A percentile compares a stretch with the other conserved stretches of the same genome.
These are phyloP conservation scores for Hemibagrus wyckioides DNA, from an alignment of 2,113 vertebrate genomes.

Conservation along the genomic window DNA sequence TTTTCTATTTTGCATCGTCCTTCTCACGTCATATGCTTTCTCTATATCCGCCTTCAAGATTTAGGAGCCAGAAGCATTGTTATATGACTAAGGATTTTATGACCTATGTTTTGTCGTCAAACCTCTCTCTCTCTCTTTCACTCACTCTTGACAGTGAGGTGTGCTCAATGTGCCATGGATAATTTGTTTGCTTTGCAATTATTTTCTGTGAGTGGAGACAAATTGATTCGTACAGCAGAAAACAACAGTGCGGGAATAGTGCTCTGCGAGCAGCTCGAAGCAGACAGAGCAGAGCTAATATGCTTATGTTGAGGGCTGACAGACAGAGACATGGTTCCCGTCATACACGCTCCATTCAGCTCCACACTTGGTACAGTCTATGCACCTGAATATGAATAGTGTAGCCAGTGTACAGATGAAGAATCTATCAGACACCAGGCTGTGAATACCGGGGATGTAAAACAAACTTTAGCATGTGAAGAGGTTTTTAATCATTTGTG, in stretches of 20 bases:
- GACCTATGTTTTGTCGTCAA: slow-evolving; percentile 35
- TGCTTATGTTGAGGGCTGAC: slow-evolving; percentile 49
- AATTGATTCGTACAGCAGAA: slow-evolving; percentile 86
- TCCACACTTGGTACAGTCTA: neutral
- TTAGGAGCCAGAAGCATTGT: neutral
- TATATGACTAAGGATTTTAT: slow-evolving; percentile 52
- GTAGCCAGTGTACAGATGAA: neutral
- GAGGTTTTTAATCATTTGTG: neutral
- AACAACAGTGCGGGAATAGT: slow-evolving; percentile 52
- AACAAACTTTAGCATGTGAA: neutral
- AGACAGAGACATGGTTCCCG: slow-evolving; percentile 43
- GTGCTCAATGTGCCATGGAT: slow-evolving; percentile 83
- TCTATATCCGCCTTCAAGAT: slow-evolving; percentile 20
- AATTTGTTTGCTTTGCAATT: slow-evolving; percentile 99
- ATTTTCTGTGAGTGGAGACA: slow-evolving; percentile 95
- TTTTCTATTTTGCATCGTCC: slow-evolving; percentile 1
- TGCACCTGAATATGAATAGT: slow-evolving; percentile 15
- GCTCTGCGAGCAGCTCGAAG: slow-evolving; percentile 41
- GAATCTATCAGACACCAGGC: slow-evolving; percentile 19
- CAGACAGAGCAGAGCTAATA: slow-evolving; percentile 53
- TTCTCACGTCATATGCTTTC: neutral
- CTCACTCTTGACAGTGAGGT: slow-evolving; percentile 70
- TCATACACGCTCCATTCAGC: slow-evolving; percentile 39
- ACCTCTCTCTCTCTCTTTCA: slow-evolving; percentile 31
- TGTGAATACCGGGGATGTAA: neutral